A percentile compares a stretch with the other conserved stretches of the same genome.
Conservation (phyloP, 2,113 vertebrate species). For the cattle (Bos taurus) region ARS-UCD2.0 NC_037338.1:6624501-6625000, state of each 20-base stretch:
- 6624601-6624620: not conserved
- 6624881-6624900: not conserved
- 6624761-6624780: not conserved
- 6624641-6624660: conserved; percentile 55
- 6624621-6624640: not conserved
- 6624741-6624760: not conserved
- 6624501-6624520: conserved; percentile 49
- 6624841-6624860: not conserved
- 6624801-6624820: not conserved
- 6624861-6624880: not conserved
- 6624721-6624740: not conserved
- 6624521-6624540: conserved; percentile 53
- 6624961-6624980: not conserved
- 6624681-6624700: not conserved
- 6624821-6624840: not conserved
- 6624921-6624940: not conserved
- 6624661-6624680: not conserved
- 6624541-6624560: conserved; percentile 19
- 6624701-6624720: not conserved
- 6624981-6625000: conserved; percentile 93
- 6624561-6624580: conserved; percentile 50
- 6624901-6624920: not conserved
- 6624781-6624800: not conserved
- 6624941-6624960: not conserved
- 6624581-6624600: not conserved